A percentile compares a stretch with the other conserved stretches of the same genome.
These are phyloP conservation scores for Chloroceryle inda DNA, from an alignment of 2,797 vertebrate genomes.

Conservation along the genomic window DNA sequence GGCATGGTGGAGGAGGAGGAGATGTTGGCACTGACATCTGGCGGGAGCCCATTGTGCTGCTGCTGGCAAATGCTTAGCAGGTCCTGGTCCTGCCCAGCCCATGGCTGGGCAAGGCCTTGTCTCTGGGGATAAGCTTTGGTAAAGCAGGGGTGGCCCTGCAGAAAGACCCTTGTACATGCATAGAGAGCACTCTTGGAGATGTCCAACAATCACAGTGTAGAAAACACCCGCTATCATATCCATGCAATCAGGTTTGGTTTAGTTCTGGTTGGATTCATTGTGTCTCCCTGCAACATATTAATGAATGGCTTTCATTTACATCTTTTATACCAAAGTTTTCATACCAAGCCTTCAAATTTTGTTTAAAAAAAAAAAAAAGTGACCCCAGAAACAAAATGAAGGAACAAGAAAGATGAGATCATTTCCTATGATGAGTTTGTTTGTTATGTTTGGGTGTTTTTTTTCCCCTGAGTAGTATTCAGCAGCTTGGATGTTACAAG, in stretches of 20 bases:
- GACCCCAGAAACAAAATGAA: not conserved
- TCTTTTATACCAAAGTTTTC: conserved; percentile 82
- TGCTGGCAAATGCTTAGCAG: not conserved
- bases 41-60: rapidly evolving
- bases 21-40: not conserved
- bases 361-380: not conserved
- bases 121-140: conserved; percentile 86
- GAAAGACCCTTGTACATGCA: conserved; percentile 78
- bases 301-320: conserved; percentile 62
- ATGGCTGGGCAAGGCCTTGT: not conserved
- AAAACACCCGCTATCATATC: not conserved
- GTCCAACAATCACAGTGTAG: conserved; percentile 70
- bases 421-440: conserved; percentile 59
- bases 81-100: not conserved
- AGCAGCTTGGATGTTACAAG: conserved; percentile 39
- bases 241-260: not conserved
- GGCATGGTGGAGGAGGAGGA: not conserved
- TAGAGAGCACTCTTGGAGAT: conserved; percentile 65
- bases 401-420: conserved; percentile 13
- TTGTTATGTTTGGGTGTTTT: not conserved
- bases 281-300: not conserved
- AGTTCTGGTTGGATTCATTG: not conserved
- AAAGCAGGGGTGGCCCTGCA: conserved; percentile 79
- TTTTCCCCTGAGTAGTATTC: not conserved
- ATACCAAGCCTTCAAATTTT: conserved; percentile 74